phyloP scores from a whole-genome alignment of 2,888 invertebrate species.

The Cataglyphis altisquamis region DNA sequence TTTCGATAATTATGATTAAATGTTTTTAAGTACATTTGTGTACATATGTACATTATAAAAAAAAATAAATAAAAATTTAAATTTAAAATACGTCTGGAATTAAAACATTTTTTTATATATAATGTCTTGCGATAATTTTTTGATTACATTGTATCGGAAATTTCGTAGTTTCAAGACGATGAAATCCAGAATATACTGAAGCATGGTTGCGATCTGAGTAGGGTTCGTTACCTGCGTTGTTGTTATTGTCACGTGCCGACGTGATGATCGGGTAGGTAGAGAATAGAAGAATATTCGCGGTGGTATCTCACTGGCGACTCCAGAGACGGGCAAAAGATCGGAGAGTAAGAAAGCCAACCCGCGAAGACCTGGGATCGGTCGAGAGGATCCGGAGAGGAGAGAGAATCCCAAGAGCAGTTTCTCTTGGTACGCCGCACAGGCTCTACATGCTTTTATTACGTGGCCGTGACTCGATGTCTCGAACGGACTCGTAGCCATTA shows the following conservation, averaged over 20 bases:
- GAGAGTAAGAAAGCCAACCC: constrained; percentile 72
- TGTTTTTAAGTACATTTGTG: background rate
- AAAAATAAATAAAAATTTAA: background rate
- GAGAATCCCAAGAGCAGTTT: constrained; percentile 81
- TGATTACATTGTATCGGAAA: background rate
- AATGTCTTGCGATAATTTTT: background rate
- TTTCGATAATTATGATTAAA: constrained; percentile 11
- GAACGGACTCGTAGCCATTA: constrained; percentile 62
- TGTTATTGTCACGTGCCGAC: constrained; percentile 60
- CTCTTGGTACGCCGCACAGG: constrained; percentile 80
- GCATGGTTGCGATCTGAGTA: constrained; percentile 38
- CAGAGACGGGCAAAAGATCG: constrained; percentile 61
- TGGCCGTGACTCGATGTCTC: constrained; percentile 69
- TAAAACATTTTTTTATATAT: background rate
- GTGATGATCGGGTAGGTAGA: constrained; percentile 50
- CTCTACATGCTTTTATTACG: constrained; percentile 83
- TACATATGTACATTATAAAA: background rate
- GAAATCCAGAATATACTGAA: constrained; percentile 52
- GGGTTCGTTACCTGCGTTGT: constrained; percentile 65
- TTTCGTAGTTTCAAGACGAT: constrained; percentile 29
- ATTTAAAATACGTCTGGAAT: background rate
- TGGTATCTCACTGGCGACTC: constrained; percentile 32
- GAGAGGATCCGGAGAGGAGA: constrained; percentile 73
- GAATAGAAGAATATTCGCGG: constrained; percentile 41
- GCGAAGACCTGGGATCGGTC: constrained; percentile 68